Evolutionary conservation across 2,113 vertebrate genomes (phyloP).

Genomic region (Ceyx melanurus): DNA sequence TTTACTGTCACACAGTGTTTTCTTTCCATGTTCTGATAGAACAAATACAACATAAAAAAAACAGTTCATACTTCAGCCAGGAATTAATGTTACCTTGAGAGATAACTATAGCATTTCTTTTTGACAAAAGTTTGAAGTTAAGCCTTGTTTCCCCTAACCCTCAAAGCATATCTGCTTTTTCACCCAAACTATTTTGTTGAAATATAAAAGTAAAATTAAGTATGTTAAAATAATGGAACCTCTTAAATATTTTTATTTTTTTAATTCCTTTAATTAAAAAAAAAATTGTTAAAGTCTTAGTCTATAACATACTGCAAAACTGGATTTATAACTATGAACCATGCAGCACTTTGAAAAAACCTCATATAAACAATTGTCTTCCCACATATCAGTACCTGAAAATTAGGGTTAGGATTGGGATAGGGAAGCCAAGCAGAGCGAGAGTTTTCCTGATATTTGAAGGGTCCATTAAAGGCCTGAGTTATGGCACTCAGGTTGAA

Average conservation of each 20-base stretch:
- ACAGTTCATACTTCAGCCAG: background rate
- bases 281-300: background rate
- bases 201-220: background rate
- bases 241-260: background rate
- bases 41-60: background rate
- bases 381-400: slow-evolving; percentile 81
- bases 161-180: background rate
- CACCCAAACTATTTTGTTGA: background rate
- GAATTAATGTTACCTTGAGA: background rate
- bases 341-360: background rate
- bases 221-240: background rate
- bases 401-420: slow-evolving; percentile 95
- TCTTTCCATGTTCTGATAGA: background rate
- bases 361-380: background rate
- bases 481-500: slow-evolving; percentile 95
- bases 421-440: slow-evolving; percentile 95
- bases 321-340: background rate
- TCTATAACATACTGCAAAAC: background rate
- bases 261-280: too few relatives aligned
- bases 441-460: slow-evolving; percentile 97
- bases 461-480: slow-evolving; percentile 92
- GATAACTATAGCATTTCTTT: background rate
- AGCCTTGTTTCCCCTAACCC: background rate
- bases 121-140: background rate
- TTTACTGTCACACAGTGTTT: background rate